Evolutionary conservation across 2,888 invertebrate species (phyloP).

Genomic region (Drosophila rubida): DNA sequence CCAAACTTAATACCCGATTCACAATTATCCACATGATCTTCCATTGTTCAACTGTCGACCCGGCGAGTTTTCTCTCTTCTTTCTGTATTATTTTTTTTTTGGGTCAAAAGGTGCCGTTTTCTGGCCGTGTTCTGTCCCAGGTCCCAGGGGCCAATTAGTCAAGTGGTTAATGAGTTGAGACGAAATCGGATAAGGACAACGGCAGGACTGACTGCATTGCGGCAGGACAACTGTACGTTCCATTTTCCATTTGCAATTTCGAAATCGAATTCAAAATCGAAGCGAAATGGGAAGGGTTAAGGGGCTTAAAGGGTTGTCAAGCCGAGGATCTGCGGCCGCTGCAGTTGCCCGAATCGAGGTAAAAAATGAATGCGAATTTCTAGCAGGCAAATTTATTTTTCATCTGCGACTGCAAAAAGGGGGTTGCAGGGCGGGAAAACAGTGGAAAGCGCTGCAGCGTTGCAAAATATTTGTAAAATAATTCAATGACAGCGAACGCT

Average conservation of each 20-base stretch:
- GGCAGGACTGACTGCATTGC: conserved; percentile 28
- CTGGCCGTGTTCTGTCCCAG: conserved; percentile 2
- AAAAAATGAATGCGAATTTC: conserved; percentile 45
- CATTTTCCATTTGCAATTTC: conserved; percentile 20
- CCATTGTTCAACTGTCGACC: conserved; percentile 52
- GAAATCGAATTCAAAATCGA: conserved; percentile 31
- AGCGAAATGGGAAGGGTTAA: conserved; percentile 60
- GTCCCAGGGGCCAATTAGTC: conserved; percentile 71
- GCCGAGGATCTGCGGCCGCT: conserved; percentile 47
- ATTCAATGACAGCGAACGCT: conserved; percentile 20
- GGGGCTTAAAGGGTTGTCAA: conserved; percentile 65
- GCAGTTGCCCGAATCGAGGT: conserved; percentile 25
- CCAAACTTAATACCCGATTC: conserved; percentile 45
- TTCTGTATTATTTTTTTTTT: conserved; percentile 35
- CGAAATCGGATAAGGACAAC: conserved; percentile 61
- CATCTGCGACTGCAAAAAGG: conserved; percentile 9
- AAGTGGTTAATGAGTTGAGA: conserved; percentile 80
- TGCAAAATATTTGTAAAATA: conserved; percentile 43
- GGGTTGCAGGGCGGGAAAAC: conserved; percentile 38
- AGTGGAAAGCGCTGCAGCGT: conserved; percentile 16
- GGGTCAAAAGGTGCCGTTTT: conserved; percentile 63
- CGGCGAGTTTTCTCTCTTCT: not conserved
- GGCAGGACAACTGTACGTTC: conserved; percentile 31
- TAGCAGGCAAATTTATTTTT: conserved; percentile 52
- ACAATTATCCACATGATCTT: conserved; percentile 64